Percentiles rank a stretch among this genome's conserved stretches.
Evolutionary conservation across 2,888 invertebrate genomes (phyloP).

Genomic region (Mellilla xanthometata): DNA sequence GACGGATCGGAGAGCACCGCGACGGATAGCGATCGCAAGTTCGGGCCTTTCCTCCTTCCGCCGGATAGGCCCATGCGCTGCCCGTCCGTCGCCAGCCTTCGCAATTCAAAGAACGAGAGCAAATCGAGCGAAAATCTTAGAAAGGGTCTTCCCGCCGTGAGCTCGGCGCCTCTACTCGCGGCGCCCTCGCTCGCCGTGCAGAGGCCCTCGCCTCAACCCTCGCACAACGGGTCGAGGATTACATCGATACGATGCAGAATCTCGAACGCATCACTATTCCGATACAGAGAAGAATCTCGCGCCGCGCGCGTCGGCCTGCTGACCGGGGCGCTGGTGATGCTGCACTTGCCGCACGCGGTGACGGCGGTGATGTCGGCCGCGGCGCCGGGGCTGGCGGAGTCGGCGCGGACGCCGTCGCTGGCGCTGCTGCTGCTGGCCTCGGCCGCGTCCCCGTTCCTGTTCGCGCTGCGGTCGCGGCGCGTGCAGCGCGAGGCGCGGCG

Average conservation of each 20-base stretch:
- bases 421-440: conserved; percentile 83
- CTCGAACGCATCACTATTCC: conserved; percentile 92
- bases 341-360: conserved; percentile 86
- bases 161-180: conserved; percentile 78
- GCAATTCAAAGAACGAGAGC: conserved; percentile 66
- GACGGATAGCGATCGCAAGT: conserved; percentile 59
- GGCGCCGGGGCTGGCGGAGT: conserved; percentile 76
- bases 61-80: conserved; percentile 70
- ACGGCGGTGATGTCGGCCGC: conserved; percentile 61
- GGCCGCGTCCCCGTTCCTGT: conserved; percentile 88
- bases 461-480: conserved; percentile 88
- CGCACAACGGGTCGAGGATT: conserved; percentile 83
- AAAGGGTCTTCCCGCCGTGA: conserved; percentile 70
- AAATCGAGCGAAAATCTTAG: conserved; percentile 67
- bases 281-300: conserved; percentile 93
- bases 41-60: conserved; percentile 71
- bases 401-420: conserved; percentile 73
- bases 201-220: conserved; percentile 71
- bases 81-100: conserved; percentile 71
- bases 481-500: conserved; percentile 78
- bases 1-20: conserved; percentile 56
- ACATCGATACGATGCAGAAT: conserved; percentile 90
- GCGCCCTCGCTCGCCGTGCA: conserved; percentile 59
- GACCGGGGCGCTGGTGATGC: conserved; percentile 88
- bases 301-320: conserved; percentile 89